phyloP scores from a whole-genome alignment of 2,888 invertebrate genomes.

The Brenthis daphne region DNA sequence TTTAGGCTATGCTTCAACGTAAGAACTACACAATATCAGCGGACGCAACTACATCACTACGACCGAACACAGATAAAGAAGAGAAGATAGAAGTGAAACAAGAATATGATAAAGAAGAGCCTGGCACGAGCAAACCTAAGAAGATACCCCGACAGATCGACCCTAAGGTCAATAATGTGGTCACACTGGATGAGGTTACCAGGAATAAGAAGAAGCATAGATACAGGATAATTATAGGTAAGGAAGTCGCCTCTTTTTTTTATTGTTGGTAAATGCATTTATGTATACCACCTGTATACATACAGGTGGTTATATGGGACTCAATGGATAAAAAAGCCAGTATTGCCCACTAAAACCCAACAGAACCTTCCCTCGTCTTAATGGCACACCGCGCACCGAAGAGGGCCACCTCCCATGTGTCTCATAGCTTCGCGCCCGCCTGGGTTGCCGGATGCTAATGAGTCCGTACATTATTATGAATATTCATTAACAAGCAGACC shows the following conservation, averaged over 20 bases:
- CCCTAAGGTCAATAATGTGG: slow-evolving; percentile 64
- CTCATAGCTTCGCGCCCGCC: no score
- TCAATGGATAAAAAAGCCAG: neutral
- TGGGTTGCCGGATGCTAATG: no score
- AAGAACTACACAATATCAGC: slow-evolving; percentile 70
- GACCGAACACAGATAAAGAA: slow-evolving; percentile 50
- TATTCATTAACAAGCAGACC: no score
- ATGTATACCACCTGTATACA: no score
- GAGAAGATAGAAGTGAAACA: slow-evolving; percentile 30
- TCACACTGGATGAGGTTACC: slow-evolving; percentile 73
- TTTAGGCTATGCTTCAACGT: slow-evolving; percentile 67
- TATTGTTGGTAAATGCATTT: no score
- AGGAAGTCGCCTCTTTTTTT: slow-evolving; percentile 36
- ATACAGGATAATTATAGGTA: slow-evolving; percentile 77
- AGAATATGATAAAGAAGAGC: slow-evolving; percentile 32
- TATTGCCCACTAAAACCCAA: neutral
- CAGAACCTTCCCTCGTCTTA: no score
- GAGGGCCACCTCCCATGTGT: no score
- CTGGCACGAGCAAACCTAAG: slow-evolving; percentile 46
- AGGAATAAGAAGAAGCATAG: slow-evolving; percentile 80
- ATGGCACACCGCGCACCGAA: no score
- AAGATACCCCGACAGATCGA: slow-evolving; percentile 69
- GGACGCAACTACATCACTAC: slow-evolving; percentile 60
- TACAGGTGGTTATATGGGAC: neutral
- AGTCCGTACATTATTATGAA: no score